A percentile compares a stretch with the other conserved stretches of the same genome.
Evolutionary conservation across 2,113 vertebrate genomes (phyloP).

Genomic region (Hemiscyllium ocellatum): DNA sequence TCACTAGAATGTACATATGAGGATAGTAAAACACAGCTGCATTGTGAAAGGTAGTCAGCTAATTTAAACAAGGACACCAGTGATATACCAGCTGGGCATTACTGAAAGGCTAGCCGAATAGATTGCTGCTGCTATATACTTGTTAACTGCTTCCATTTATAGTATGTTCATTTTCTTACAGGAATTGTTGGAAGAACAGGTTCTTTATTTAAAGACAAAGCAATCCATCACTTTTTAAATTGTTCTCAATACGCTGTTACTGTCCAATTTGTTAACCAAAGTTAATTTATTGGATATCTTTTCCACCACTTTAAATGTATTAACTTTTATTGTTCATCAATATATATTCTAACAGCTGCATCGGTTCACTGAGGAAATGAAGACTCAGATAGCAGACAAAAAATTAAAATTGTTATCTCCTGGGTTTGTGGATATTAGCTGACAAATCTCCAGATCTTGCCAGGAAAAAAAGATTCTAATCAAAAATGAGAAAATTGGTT

Average conservation of each 20-base stretch:
- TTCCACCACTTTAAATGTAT: not conserved
- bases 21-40: not conserved
- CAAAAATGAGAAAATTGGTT: slow-evolving; percentile 18
- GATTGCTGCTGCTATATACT: not conserved
- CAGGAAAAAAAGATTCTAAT: slow-evolving; percentile 29
- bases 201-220: not conserved
- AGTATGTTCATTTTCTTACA: not conserved
- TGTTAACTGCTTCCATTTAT: not conserved
- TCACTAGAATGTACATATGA: not conserved
- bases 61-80: not conserved
- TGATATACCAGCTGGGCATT: not conserved
- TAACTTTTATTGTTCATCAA: slow-evolving; percentile 30
- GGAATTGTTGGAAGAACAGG: not conserved
- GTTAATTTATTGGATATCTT: slow-evolving; percentile 14
- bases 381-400: not conserved
- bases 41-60: not conserved
- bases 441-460: slow-evolving; percentile 4
- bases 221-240: not conserved
- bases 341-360: not conserved
- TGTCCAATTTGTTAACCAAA: slow-evolving; percentile 24
- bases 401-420: slow-evolving; percentile 2
- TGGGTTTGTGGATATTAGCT: slow-evolving; percentile 12
- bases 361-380: slow-evolving; percentile 15
- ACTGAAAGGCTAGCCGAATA: not conserved
- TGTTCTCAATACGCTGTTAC: not conserved